These are phyloP conservation scores for Indicator indicator DNA, from an alignment of 2,113 vertebrate genomes.

Conservation along the genomic window DNA sequence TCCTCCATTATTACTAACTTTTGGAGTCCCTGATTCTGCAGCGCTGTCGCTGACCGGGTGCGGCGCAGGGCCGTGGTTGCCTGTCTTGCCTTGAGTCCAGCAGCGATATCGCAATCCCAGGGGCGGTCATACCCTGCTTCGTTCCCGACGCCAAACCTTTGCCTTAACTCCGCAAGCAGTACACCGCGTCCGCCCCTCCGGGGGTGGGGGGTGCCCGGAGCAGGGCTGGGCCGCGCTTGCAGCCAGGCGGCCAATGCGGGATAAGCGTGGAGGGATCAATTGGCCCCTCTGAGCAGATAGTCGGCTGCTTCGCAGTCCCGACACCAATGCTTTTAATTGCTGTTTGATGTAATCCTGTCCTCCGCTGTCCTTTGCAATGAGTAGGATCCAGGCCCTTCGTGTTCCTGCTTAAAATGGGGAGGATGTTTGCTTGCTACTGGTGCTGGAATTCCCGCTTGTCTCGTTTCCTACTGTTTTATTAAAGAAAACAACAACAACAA, in stretches of 20 bases:
- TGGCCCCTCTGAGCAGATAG: fast-evolving
- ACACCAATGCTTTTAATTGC: background rate
- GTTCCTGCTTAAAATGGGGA: background rate
- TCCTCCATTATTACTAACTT: no score
- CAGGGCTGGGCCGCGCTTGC: background rate
- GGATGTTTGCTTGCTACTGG: background rate
- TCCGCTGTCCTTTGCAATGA: background rate
- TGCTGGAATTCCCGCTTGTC: background rate
- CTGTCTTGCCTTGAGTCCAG: no score
- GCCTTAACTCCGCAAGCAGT: background rate
- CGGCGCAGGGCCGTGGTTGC: background rate
- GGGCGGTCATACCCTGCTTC: no score
- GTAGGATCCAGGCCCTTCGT: background rate
- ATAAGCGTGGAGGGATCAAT: background rate
- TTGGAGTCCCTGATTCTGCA: background rate
- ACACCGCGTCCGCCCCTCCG: no score
- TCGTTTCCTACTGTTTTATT: background rate
- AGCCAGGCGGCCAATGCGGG: no score
- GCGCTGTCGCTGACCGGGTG: background rate
- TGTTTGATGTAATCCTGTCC: no score
- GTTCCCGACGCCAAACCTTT: background rate
- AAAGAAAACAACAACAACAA: no score
- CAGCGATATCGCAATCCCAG: no score
- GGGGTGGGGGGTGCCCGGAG: background rate
- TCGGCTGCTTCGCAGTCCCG: background rate